These are phyloP conservation scores for Cephalopachus bancanus DNA, from an alignment of 2,797 vertebrate genomes.

Conservation along the genomic window DNA sequence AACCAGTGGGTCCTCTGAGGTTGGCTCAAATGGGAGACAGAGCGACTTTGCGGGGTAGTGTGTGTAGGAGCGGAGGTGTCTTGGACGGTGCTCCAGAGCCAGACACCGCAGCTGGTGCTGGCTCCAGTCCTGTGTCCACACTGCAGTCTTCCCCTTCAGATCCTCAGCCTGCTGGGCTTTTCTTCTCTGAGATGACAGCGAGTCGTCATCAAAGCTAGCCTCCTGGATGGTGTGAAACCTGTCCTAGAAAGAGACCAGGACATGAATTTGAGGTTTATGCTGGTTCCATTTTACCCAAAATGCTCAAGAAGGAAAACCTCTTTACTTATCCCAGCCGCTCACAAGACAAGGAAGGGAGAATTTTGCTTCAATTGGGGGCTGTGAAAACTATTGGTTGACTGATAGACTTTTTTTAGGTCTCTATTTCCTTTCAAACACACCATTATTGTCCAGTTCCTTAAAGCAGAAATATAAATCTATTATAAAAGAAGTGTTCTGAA, in stretches of 20 bases:
- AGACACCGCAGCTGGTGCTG: neutral
- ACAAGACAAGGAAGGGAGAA: neutral
- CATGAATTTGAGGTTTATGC: neutral
- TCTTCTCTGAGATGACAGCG: neutral
- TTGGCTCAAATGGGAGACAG: neutral
- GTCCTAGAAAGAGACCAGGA: neutral
- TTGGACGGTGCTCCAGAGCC: neutral
- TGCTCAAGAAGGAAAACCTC: neutral
- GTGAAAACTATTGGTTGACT: constrained; percentile 53
- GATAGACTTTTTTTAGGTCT: neutral
- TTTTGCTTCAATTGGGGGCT: constrained; percentile 33
- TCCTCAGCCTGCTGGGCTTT: neutral
- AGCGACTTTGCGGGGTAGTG: neutral
- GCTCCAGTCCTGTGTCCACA: neutral
- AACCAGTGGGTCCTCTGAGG: neutral
- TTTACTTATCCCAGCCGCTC: constrained; percentile 19
- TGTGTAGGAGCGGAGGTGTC: neutral
- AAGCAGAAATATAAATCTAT: constrained; percentile 49
- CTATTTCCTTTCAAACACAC: constrained; percentile 64
- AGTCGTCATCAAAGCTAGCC: constrained; percentile 22
- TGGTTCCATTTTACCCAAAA: constrained; percentile 35
- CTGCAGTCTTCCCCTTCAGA: neutral
- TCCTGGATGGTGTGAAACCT: neutral
- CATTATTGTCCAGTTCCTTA: constrained; percentile 50
- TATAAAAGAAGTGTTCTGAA: constrained; percentile 38